Percentiles rank a stretch among this genome's conserved stretches.
These are phyloP conservation scores for Tigriopus japonicus DNA, from an alignment of 1,140 invertebrate species.

Conservation along the genomic window DNA sequence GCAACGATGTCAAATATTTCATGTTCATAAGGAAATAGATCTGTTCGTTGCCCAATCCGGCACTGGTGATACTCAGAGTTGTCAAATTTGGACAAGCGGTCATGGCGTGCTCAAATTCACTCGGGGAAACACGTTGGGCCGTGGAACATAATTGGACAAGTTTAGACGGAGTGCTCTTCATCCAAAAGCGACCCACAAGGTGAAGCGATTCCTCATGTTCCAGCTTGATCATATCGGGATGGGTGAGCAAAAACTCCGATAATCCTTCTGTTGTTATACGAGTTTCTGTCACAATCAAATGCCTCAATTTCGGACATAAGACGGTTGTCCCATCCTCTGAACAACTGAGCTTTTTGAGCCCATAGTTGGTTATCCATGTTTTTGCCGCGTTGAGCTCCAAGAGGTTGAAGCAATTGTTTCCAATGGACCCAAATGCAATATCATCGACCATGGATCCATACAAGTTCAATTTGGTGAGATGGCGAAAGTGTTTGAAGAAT, in stretches of 20 bases:
- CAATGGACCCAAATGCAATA: background rate
- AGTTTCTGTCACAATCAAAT: background rate
- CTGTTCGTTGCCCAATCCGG: background rate
- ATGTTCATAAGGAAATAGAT: background rate
- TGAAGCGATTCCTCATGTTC: background rate
- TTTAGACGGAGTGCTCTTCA: background rate
- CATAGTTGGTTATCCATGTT: background rate
- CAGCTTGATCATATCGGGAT: background rate
- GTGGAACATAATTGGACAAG: background rate
- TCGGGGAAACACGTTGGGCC: background rate
- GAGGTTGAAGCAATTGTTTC: background rate
- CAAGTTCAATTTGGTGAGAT: background rate
- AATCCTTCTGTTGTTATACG: background rate
- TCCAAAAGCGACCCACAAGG: background rate
- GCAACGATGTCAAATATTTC: background rate
- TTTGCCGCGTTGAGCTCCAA: background rate
- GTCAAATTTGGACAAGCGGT: background rate
- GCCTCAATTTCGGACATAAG: background rate
- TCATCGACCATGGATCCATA: background rate
- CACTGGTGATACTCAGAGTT: background rate
- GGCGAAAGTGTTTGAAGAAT: background rate
- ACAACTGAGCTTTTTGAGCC: background rate
- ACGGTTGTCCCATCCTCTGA: background rate
- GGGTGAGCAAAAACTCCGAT: background rate
- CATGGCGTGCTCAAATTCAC: background rate